Base-by-base conservation (phyloP, 2,797 vertebrate species). In the Syndactyla subalaris region DNA sequence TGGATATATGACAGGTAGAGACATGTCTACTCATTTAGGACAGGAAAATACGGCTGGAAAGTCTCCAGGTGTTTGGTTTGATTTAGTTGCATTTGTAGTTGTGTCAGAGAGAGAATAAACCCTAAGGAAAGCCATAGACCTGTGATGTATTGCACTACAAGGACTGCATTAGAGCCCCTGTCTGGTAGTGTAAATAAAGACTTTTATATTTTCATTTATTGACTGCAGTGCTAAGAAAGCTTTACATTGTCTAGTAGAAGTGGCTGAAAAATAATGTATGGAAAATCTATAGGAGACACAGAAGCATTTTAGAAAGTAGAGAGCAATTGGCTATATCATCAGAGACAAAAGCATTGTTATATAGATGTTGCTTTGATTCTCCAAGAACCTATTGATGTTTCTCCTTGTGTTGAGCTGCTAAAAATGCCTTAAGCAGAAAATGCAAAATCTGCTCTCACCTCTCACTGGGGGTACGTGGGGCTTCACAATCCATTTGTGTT, bases 181-280 rank as follows among this genome's bases (percentile, higher is more conserved):
- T 66, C 92, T 91, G 41, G 32, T 67, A 57, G 66, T 88, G 82
- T 96, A 95, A 97, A 94, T 94, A 95, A 88, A 96, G 91, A 93
- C 74, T 90, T 95, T 63, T 92, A 57, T 96, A 87, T 92, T 95
- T 96, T 94, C 92, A 45, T 86, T 93, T 96, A 96, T 94, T 93
- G 95, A 90, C 90, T 89, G 67, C n/a, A 36, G 48, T 4, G 7
- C 81, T 91, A 84, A 96, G 94, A 84, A 88, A 87, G 77, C 83
- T 93, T 94, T 93, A 89, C 41, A 15, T 79, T 77, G 85, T 92
- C 89, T 22, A 34, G 41, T 59, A 57, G 62, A 91, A 90, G 85
- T n/a, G 89, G 49, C 67, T 94, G 77, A 93, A 95, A 93, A 95
- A 76, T 87, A 93, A 94, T 54, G 36, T 82, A 92, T 96, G 75